Percentiles rank a stretch among this genome's conserved stretches.
phyloP scores from a whole-genome alignment of 2,888 invertebrate genomes.

The Doris montereyensis region DNA sequence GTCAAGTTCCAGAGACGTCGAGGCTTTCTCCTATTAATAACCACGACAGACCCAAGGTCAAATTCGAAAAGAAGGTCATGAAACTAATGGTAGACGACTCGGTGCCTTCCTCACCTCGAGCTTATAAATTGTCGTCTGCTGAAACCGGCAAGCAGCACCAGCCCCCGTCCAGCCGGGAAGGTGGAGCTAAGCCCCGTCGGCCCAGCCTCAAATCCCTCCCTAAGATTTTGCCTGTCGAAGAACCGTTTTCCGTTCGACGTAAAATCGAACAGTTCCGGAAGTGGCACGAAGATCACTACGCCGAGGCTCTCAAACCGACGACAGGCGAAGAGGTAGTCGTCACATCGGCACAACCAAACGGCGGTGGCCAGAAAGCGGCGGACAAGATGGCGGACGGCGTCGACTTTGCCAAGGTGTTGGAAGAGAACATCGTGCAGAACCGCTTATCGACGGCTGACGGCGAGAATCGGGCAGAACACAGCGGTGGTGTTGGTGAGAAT shows the following conservation, averaged over 20 bases:
- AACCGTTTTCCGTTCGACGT: conserved; percentile 62
- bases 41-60: conserved; percentile 2
- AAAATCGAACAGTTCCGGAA: conserved; percentile 65
- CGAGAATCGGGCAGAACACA: no score
- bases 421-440: conserved; percentile 32
- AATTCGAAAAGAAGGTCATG: conserved; percentile 26
- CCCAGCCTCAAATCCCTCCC: conserved; percentile 28
- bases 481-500: no score
- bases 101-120: not conserved
- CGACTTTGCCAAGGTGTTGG: conserved; percentile 43
- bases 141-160: not conserved
- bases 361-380: not conserved
- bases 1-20: not conserved
- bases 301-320: conserved; percentile 56
- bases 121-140: not conserved
- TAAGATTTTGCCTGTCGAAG: conserved; percentile 45
- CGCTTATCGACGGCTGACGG: not conserved
- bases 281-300: conserved; percentile 65
- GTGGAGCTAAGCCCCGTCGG: not conserved
- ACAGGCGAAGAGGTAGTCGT: conserved; percentile 15
- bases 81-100: conserved; percentile 6
- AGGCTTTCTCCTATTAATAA: conserved; percentile 23
- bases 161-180: not conserved
- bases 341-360: not conserved
- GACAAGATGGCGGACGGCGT: not conserved